Percentiles rank a stretch among this genome's conserved stretches.
Conservation (phyloP, 2,888 invertebrate genomes). For the Ichneumoninae sp. region DNA sequence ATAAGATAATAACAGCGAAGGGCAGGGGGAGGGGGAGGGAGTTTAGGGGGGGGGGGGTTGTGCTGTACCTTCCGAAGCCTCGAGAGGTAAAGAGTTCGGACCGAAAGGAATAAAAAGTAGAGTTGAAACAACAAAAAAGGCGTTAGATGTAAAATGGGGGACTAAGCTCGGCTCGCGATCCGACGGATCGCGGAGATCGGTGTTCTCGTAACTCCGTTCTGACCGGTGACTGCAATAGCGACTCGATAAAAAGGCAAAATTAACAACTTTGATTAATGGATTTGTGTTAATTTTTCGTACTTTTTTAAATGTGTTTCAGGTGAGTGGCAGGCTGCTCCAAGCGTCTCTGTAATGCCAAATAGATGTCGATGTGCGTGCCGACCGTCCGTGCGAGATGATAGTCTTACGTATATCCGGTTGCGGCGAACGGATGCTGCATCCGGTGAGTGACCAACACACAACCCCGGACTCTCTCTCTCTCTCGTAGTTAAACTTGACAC, state of each 20-base stretch:
- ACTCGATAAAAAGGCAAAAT: not conserved
- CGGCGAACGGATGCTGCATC: conserved; percentile 84
- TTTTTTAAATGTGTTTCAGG: conserved; percentile 79
- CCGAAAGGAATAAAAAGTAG: not conserved
- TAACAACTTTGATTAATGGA: not conserved
- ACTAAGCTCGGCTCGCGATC: not conserved
- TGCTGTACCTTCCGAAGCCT: conserved; percentile 25
- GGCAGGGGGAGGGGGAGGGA: not conserved
- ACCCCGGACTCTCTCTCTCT: conserved; percentile 74
- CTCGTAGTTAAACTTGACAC: conserved; percentile 70
- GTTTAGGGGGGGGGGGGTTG: conserved; percentile 11
- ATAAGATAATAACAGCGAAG: conserved; percentile 35
- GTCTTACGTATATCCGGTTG: conserved; percentile 81
- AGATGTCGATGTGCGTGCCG: conserved; percentile 83
- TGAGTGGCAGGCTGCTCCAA: conserved; percentile 84
- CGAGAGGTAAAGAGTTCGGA: conserved; percentile 13
- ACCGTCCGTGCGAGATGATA: conserved; percentile 78
- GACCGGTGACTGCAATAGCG: not conserved
- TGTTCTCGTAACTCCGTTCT: not conserved
- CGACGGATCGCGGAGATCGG: conserved; percentile 18
- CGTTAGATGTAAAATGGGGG: conserved; percentile 3
- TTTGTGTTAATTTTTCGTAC: conserved; percentile 23
- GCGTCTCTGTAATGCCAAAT: conserved; percentile 84
- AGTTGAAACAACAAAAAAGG: not conserved
- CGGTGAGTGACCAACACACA: conserved; percentile 83